Percentiles rank a stretch among this genome's conserved stretches.
Conservation (phyloP, 1,140 invertebrate species). For the Rhopalosiphum padi region DNA sequence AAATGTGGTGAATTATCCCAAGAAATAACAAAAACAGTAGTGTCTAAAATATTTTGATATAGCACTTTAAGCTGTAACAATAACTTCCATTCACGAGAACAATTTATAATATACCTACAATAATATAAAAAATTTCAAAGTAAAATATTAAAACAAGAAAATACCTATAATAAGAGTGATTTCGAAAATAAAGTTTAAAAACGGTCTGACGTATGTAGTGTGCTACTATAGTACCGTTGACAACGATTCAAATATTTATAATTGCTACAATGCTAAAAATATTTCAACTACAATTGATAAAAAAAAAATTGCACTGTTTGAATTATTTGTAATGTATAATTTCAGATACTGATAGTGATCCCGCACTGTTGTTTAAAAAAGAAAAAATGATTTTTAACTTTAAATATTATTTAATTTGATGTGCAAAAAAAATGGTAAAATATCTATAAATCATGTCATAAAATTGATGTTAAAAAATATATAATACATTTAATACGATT, state of each 20-base stretch:
- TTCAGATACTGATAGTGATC: background rate
- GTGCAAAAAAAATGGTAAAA: background rate
- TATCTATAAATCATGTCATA: background rate
- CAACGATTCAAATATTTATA: background rate
- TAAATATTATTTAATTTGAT: background rate
- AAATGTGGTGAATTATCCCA: background rate
- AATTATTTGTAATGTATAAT: background rate
- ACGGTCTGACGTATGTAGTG: background rate
- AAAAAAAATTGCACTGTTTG: background rate
- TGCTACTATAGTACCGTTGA: background rate
- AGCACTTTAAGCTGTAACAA: background rate
- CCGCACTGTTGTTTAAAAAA: background rate
- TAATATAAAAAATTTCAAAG: background rate
- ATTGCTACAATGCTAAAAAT: background rate
- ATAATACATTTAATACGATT: background rate
- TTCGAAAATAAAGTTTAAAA: background rate
- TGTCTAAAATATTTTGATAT: background rate
- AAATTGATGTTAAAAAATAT: background rate
- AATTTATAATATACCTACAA: background rate
- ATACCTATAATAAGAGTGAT: background rate
- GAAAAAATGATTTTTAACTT: background rate
- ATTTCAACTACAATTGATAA: background rate
- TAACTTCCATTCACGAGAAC: background rate
- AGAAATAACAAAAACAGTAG: background rate
- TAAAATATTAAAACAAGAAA: background rate